These are phyloP conservation scores for Choloepus hoffmanni DNA, from an alignment of 2,113 vertebrate genomes.

Conservation along the genomic window DNA sequence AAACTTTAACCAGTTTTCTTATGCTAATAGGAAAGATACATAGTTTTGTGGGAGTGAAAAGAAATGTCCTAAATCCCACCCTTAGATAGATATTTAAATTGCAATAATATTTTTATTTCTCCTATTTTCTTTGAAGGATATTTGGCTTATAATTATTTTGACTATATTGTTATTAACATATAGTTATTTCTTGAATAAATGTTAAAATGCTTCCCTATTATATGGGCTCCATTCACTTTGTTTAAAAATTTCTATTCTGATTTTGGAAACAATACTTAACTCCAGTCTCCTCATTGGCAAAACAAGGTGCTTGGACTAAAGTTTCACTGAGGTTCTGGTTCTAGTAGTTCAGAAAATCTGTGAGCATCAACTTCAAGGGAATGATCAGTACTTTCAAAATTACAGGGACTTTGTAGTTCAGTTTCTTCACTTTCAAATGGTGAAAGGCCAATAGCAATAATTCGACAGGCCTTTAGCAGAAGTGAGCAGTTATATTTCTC, in stretches of 20 bases:
- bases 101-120: neutral
- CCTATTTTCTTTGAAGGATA: slow-evolving; percentile 16
- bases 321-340: neutral
- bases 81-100: neutral
- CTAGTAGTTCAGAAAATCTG: neutral
- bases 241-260: slow-evolving; percentile 4
- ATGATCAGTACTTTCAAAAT: neutral
- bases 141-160: neutral
- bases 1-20: neutral
- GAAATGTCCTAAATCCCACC: neutral
- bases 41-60: neutral
- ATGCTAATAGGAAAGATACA: neutral
- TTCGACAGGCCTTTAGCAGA: neutral
- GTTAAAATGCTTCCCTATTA: slow-evolving; percentile 41
- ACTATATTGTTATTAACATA: neutral
- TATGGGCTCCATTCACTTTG: neutral
- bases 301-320: neutral
- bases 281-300: neutral
- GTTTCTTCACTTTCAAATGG: neutral
- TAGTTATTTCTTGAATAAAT: neutral
- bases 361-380: neutral
- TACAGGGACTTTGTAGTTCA: neutral
- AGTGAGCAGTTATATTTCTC: neutral
- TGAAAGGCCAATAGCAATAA: neutral
- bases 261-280: neutral